phyloP scores from a whole-genome alignment of 2,797 vertebrate genomes.

The Loris lydekkerianus region DNA sequence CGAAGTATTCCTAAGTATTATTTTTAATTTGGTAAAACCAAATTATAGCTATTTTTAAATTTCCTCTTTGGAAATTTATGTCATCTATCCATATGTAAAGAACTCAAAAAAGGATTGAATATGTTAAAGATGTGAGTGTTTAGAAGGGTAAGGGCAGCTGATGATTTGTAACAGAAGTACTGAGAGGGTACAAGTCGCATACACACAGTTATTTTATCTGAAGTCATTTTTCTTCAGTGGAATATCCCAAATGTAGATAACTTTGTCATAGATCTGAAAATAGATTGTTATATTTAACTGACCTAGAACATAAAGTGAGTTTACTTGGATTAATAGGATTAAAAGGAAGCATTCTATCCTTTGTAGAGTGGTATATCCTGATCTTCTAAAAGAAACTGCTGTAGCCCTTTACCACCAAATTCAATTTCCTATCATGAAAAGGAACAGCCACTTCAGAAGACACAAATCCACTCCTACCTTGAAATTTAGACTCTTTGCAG shows the following conservation, averaged over 20 bases:
- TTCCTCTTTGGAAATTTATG: neutral
- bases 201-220: neutral
- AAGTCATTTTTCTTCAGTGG: neutral
- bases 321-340: slow-evolving; percentile 65
- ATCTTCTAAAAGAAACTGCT: slow-evolving; percentile 62
- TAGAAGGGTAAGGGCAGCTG: neutral
- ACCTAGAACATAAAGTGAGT: slow-evolving; percentile 56
- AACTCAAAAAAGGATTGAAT: neutral
- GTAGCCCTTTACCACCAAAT: slow-evolving; percentile 69
- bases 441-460: slow-evolving; percentile 55
- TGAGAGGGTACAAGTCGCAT: neutral
- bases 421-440: slow-evolving; percentile 74
- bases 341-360: slow-evolving; percentile 16
- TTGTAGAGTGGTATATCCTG: neutral
- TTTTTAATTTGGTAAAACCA: slow-evolving; percentile 26
- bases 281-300: slow-evolving; percentile 32
- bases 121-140: neutral
- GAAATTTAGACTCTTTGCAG: slow-evolving; percentile 57
- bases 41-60: neutral
- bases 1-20: neutral
- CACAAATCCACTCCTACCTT: slow-evolving; percentile 59
- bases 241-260: slow-evolving; percentile 34
- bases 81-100: neutral
- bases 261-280: slow-evolving; percentile 21
- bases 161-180: neutral